phyloP scores from a whole-genome alignment of 2,113 vertebrate genomes.

The Petrocephalus microphthalmus region DNA sequence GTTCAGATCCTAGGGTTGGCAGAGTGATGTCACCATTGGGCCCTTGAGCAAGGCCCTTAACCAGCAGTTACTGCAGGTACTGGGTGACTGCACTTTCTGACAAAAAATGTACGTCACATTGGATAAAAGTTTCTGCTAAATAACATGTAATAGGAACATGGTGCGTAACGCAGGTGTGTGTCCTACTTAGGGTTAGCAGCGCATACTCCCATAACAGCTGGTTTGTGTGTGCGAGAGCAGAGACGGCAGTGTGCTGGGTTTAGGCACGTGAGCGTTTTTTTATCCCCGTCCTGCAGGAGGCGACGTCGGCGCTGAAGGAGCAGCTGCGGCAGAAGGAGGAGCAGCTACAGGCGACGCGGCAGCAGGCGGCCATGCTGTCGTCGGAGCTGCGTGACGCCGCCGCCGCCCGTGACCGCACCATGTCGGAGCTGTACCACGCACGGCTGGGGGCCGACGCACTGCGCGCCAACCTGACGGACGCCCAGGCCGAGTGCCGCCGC shows the following conservation, averaged over 20 bases:
- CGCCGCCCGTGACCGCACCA: conserved; percentile 77
- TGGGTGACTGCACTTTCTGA: not conserved
- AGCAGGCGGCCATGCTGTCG: conserved; percentile 79
- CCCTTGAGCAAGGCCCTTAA: not conserved
- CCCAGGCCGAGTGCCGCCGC: conserved; percentile 67
- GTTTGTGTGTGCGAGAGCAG: not conserved
- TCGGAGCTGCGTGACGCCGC: conserved; percentile 82
- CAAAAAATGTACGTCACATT: not conserved
- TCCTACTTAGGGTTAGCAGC: not conserved
- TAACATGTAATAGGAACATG: not conserved
- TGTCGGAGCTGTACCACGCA: conserved; percentile 79
- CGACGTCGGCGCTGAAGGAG: conserved; percentile 70
- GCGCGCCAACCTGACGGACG: conserved; percentile 62
- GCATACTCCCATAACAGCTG: not conserved
- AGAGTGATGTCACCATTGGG: not conserved
- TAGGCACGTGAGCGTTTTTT: not conserved
- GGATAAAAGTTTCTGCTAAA: not conserved
- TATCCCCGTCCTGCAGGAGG: conserved; percentile 58
- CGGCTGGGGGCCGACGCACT: conserved; percentile 72
- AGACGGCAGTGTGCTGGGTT: not conserved
- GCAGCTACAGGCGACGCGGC: conserved; percentile 80
- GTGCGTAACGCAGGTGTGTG: not conserved
- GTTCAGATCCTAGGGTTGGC: not conserved
- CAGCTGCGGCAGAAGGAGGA: conserved; percentile 85
- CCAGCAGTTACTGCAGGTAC: not conserved